Evolutionary conservation across 2,113 vertebrate genomes (phyloP).

Genomic region (Paedocypris sp.): DNA sequence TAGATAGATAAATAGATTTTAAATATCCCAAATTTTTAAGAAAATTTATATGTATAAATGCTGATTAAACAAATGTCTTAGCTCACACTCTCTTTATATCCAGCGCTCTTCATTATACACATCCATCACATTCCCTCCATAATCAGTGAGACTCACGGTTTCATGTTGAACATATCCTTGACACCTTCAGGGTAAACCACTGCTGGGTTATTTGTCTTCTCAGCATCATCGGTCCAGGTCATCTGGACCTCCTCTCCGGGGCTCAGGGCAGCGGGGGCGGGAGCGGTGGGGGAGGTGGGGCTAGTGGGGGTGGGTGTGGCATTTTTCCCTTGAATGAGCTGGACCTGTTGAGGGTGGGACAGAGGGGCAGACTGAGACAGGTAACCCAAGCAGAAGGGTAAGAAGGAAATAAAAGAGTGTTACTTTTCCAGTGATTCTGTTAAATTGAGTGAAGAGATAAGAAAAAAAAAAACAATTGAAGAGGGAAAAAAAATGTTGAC

Average conservation of each 20-base stretch:
- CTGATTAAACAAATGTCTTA: too few species aligned
- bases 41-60: too few species aligned
- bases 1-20: too few species aligned
- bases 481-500: constrained; percentile 26
- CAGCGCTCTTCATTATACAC: too few species aligned
- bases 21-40: too few species aligned
- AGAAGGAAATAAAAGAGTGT: background rate
- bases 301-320: constrained; percentile 70
- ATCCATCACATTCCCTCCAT: too few species aligned
- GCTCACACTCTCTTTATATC: too few species aligned
- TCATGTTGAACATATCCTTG: constrained; percentile 94
- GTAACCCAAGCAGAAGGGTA: constrained; percentile 11
- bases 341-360: constrained; percentile 67
- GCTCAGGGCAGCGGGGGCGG: constrained; percentile 57
- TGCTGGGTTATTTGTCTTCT: constrained; percentile 69
- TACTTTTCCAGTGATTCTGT: background rate
- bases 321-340: constrained; percentile 80
- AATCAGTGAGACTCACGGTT: constrained; percentile 91
- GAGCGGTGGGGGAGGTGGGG: constrained; percentile 65
- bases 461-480: constrained; percentile 23
- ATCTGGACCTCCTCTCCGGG: constrained; percentile 73
- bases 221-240: constrained; percentile 68
- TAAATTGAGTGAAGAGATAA: background rate
- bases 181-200: constrained; percentile 66
- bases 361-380: constrained; percentile 52